Evolutionary conservation across 2,797 vertebrate species (phyloP).

Genomic region (Meda fulgida): DNA sequence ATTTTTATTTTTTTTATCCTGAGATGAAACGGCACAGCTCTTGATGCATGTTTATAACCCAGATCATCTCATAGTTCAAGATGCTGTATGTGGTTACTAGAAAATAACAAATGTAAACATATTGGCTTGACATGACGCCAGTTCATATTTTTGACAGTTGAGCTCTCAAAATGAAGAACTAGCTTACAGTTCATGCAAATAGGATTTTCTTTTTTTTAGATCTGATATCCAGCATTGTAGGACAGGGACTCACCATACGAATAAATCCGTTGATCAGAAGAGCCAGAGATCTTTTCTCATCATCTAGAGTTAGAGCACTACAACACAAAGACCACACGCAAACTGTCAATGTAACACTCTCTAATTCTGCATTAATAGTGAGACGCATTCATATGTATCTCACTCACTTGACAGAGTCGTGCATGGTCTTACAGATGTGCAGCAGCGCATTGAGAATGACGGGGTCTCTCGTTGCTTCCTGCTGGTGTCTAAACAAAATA

Average conservation of each 20-base stretch:
- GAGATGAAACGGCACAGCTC: too few species aligned
- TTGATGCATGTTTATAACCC: too few species aligned
- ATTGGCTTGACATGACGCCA: too few species aligned
- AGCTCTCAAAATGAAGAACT: not conserved
- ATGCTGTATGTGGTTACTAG: not conserved
- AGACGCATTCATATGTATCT: not conserved
- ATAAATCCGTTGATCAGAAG: conserved; percentile 94
- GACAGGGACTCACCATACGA: conserved; percentile 85
- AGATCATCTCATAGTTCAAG: not conserved
- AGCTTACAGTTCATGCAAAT: not conserved
- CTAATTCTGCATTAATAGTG: not conserved
- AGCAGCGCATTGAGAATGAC: conserved; percentile 96
- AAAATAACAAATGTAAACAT: not conserved
- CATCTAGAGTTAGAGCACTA: conserved; percentile 94
- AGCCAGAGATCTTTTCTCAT: conserved; percentile 90
- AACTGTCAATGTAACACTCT: not conserved
- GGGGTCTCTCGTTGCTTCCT: conserved; percentile 91
- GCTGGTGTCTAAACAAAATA: conserved; percentile 83
- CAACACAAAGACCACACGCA: conserved; percentile 46
- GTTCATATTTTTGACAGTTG: not conserved
- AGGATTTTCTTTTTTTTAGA: not conserved
- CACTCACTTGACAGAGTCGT: conserved; percentile 96
- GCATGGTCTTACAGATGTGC: conserved; percentile 97
- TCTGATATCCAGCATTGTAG: not conserved
- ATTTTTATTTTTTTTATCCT: too few species aligned